phyloP scores from a whole-genome alignment of 2,113 vertebrate species.

The Ptyas mucosa region DNA sequence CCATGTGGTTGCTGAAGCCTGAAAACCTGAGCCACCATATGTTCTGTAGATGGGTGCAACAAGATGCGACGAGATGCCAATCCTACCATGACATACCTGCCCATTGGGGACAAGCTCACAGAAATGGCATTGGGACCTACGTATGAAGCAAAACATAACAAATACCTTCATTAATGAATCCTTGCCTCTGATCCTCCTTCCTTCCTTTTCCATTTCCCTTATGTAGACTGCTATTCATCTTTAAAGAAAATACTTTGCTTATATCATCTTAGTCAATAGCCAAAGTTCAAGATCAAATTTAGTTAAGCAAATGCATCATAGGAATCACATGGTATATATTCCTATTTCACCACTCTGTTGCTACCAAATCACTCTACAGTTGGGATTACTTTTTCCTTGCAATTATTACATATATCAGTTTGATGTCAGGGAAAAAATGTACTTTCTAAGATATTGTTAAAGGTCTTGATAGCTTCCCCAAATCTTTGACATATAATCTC shows the following conservation, averaged over 20 bases:
- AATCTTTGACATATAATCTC: conserved; percentile 34
- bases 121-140: conserved; percentile 97
- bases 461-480: not conserved
- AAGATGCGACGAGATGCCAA: conserved; percentile 94
- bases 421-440: not conserved
- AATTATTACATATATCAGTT: not conserved
- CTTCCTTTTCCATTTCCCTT: not conserved
- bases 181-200: not conserved
- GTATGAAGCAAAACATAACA: conserved; percentile 41
- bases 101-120: conserved; percentile 95
- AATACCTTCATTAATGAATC: not conserved
- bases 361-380: not conserved
- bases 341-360: not conserved
- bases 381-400: not conserved
- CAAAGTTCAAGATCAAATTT: not conserved
- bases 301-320: not conserved
- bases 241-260: too few relatives aligned
- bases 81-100: conserved; percentile 97
- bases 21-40: conserved; percentile 99
- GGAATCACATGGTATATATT: not conserved
- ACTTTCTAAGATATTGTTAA: conserved; percentile 2
- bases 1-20: conserved; percentile 95
- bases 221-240: not conserved
- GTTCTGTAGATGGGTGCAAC: conserved; percentile 94
- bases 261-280: not conserved